Base-by-base conservation (phyloP, 2,113 vertebrate species). In the Craseonycteris thonglongyai region DNA sequence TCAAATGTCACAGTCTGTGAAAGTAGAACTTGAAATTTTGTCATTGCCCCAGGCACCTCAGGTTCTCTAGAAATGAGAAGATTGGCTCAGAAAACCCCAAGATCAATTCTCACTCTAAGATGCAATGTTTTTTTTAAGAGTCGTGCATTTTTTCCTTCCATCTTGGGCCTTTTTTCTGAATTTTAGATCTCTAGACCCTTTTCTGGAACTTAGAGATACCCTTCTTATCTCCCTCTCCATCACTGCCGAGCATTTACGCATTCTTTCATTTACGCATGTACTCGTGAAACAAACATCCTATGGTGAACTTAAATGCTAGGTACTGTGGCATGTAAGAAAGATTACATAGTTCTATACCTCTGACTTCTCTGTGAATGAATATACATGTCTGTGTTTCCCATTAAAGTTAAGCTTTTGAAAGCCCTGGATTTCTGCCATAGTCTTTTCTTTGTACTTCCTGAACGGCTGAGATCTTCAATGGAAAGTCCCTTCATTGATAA, bases 401-500 rank as follows among this genome's bases (percentile, higher is more conserved):
- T n/a, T 84, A 26, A 90, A 66, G 51, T 47, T 26, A 66, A 88
- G 84, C 42, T 21, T 38, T 96, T 79, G 45, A 79, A 75, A 96
- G 47, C 13, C 26, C 87, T 92, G 69, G 92, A 61, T 58, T 63
- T 89, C 69, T 69, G 51, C 93, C 83, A 61, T 84, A 61, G 54
- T 83, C 54, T 79, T 80, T 89, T 75, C 75, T 93, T 78, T 91
- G 65, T 85, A 47, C 88, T 93, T 93, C 66, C 90, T 88, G 63
- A 68, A 90, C 1, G 6, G 54, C 65, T 71, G 49, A 85, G 63
- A 71, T 90, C 18, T 42, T 72, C n/a, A 51, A 1, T 88, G 72
- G 84, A 86, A 95, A 93, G 84, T 90, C n/a, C 79, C 71, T 96
- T 91, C 90, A 76, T 84, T 94, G 93, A 96, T 93, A 96, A 95